Evolutionary conservation across 2,113 vertebrate species (phyloP), one percentile per base, ranked within the genome.

Genomic region (Chloroceryle aenea): DNA sequence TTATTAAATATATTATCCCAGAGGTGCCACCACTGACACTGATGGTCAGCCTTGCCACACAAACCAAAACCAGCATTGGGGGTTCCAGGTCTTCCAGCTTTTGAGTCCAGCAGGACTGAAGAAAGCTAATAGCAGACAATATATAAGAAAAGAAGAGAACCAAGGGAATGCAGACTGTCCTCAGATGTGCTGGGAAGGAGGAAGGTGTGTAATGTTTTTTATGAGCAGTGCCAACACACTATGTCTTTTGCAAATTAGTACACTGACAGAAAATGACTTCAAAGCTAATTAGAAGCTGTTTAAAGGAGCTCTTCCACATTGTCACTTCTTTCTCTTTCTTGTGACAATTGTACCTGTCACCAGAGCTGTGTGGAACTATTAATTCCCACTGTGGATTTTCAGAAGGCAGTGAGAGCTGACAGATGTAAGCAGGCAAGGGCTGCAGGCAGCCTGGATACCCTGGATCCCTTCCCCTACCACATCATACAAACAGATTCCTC

Each of bases 231-330:
- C 84, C 69, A 94, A 82, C 87, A 96, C 74, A 53, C 61, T 29
- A 26, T 66, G 59, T 91, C 94, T 91, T 71, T 21, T 13, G 6
- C 67, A 97, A 91, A 97, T 98, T 95, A 96, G 96, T 94, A 87
- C 87, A 73, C 89, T 96, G 91, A 77, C 47, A 88, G 87, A 95
- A 97, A 97, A 96, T 40, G 3, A 95, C 94, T 96, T 90, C 73
- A 96, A 90, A 94, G 91, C 73, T 98, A 97, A 97, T 98, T 97
- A 97, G 96, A 96, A 90, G 85, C 92, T 94, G 87, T 86, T 96
- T 94, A 96, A 97, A 96, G 76, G 45, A 94, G 81, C 86, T 94
- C 56, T 94, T 97, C 95, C 93, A 84, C 95, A 75, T 66, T 93
- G 95, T 93, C 16, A 4, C 80, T 94, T 84, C 47, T 0, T 92